Base-by-base conservation (phyloP, 2,113 vertebrate species). In the Coryphaenoides rupestris region DNA sequence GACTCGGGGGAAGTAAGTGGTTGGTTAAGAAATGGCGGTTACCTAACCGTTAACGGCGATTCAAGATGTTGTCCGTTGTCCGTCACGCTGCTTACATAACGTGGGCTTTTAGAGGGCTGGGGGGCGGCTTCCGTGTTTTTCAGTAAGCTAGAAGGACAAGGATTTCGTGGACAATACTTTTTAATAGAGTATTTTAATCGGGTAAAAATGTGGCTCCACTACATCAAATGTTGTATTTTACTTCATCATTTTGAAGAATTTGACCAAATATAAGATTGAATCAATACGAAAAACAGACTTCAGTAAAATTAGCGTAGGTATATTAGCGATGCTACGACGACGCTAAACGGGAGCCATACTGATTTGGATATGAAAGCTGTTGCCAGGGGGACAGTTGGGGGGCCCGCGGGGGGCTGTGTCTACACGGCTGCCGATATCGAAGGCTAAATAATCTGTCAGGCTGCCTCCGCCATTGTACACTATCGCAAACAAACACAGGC, bases 1-100 rank as follows among this genome's bases (percentile, higher is more conserved):
- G 17, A 66, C 21, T 40, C n/a, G n/a, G n/a, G 24, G 49, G 68
- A 46, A 63, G n/a, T 53, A 49, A 28, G 24, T n/a, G n/a, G n/a
- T n/a, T 22, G 15, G 16, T 4, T 26, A 57, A 57, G 19, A 23
- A 40, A 40, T 26, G 1, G 5, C 28, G 16, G n/a, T 9, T n/a
- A 16, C n/a, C 33, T 40, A 40, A 40, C 33, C 33, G 33, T 40
- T 40, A 40, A 40, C 33, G 9, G 7, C 13, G 9, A 40, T 13
- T 40, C 9, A 12, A 40, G 6, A 40, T 12, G 33, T 12, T 40
- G 22, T 10, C 26, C 57, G 13, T 55, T 55, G 23, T 55, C 23
- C 12, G 21, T 21, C 50, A 19, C 52, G 15, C 21, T 21, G 10
- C 19, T 55, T 23, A 55, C 21, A 55, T 55, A 24, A 55, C 22